These are phyloP conservation scores for Harpalus rubripes DNA, from an alignment of 2,888 invertebrate genomes.

Conservation along the genomic window DNA sequence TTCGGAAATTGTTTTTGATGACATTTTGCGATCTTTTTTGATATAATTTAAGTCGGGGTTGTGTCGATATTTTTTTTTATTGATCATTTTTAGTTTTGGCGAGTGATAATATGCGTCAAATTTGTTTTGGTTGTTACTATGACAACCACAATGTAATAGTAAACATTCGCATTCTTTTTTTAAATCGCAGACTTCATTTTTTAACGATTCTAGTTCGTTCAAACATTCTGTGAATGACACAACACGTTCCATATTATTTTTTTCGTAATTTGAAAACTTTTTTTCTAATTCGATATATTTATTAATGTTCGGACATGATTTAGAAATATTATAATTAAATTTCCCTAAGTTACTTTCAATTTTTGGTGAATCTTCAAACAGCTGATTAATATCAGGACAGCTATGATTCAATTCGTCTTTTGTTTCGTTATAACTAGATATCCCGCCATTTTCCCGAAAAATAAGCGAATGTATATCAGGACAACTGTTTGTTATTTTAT, in stretches of 20 bases:
- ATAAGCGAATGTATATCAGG: slow-evolving; percentile 73
- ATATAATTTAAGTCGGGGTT: slow-evolving; percentile 35
- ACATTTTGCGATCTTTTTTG: slow-evolving; percentile 52
- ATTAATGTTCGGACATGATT: slow-evolving; percentile 57
- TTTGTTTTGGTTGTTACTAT: slow-evolving; percentile 12
- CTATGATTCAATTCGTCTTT: slow-evolving; percentile 63
- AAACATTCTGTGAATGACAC: slow-evolving; percentile 59
- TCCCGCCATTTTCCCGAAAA: slow-evolving; percentile 55
- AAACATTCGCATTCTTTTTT: slow-evolving; percentile 63
- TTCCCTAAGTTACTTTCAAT: slow-evolving; percentile 1
- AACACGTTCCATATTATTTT: slow-evolving; percentile 14
- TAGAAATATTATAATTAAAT: slow-evolving; percentile 45
- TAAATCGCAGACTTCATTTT: slow-evolving; percentile 60
- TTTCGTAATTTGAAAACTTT: neutral
- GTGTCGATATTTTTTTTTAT: slow-evolving; percentile 20
- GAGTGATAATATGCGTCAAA: slow-evolving; percentile 1
- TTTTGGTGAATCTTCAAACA: slow-evolving; percentile 18
- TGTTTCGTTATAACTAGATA: neutral
- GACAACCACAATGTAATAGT: slow-evolving; percentile 55
- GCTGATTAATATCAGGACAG: slow-evolving; percentile 59
- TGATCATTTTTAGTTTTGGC: slow-evolving; percentile 46
- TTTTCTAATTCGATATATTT: neutral
- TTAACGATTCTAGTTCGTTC: slow-evolving; percentile 57
- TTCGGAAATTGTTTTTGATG: slow-evolving; percentile 32
- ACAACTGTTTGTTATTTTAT: slow-evolving; percentile 73